phyloP scores from a whole-genome alignment of 2,888 invertebrate species.

The Phaonia tiefii region DNA sequence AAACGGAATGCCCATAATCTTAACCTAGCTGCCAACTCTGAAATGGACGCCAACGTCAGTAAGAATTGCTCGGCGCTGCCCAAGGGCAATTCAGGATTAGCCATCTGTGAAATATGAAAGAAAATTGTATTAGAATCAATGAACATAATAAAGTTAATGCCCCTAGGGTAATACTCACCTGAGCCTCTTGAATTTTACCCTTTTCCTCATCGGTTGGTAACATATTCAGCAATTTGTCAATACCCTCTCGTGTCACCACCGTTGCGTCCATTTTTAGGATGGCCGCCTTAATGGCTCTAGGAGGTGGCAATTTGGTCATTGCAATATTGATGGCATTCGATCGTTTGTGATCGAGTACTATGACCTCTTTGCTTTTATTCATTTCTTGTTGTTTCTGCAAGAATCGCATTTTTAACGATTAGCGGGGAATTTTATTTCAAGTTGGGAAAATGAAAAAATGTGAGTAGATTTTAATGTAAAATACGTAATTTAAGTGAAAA shows the following conservation, averaged over 20 bases:
- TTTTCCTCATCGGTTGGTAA: conserved; percentile 98
- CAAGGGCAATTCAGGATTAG: conserved; percentile 80
- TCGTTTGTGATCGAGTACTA: conserved; percentile 97
- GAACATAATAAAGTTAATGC: neutral
- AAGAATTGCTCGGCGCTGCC: conserved; percentile 99
- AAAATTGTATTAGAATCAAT: neutral
- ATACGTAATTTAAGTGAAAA: conserved; percentile 18
- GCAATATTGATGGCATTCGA: conserved; percentile 99
- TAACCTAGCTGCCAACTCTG: conserved; percentile 94
- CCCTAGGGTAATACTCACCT: conserved; percentile 78
- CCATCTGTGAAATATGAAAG: conserved; percentile 69
- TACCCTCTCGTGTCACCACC: conserved; percentile 98
- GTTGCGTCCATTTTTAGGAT: conserved; percentile 99
- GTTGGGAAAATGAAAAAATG: conserved; percentile 14
- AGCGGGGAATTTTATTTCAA: neutral
- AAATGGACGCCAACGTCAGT: conserved; percentile 96
- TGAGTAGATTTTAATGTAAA: too few relatives aligned
- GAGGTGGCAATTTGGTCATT: conserved; percentile 98
- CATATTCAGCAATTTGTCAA: conserved; percentile 98
- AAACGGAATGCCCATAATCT: conserved; percentile 99
- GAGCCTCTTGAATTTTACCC: conserved; percentile 97
- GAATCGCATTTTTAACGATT: neutral
- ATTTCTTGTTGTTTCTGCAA: conserved; percentile 90
- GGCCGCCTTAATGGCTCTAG: conserved; percentile 98
- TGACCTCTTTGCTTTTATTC: conserved; percentile 93